Conservation (phyloP, 1,140 invertebrate genomes). For the Hycleus cichorii region DNA sequence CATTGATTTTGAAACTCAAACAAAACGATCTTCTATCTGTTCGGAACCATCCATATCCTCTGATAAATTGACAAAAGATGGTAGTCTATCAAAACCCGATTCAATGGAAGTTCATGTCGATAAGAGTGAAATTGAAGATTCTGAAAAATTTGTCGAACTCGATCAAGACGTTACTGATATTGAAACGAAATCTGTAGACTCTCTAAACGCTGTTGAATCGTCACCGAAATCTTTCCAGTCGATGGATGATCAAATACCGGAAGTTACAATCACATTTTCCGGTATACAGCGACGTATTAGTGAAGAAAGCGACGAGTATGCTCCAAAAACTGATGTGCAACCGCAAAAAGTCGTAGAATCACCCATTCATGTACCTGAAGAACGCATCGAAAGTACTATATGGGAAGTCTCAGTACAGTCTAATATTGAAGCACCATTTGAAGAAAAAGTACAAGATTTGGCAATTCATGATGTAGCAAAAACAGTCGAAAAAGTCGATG, state of each 20-base stretch:
- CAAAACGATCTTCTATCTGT: slow-evolving; percentile 21
- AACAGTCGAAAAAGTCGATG: slow-evolving; percentile 24
- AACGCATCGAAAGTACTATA: slow-evolving; percentile 52
- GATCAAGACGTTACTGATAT: slow-evolving; percentile 37
- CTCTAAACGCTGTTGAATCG: slow-evolving; percentile 22
- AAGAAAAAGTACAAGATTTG: slow-evolving; percentile 31
- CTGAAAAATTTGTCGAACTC: slow-evolving; percentile 42
- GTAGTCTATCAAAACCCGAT: slow-evolving; percentile 40
- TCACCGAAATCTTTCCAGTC: slow-evolving; percentile 19
- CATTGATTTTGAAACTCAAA: slow-evolving; percentile 18
- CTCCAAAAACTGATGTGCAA: slow-evolving; percentile 19
- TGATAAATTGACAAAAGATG: slow-evolving; percentile 24
- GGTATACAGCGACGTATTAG: slow-evolving; percentile 38
- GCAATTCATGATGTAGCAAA: slow-evolving; percentile 2
- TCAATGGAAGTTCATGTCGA: slow-evolving; percentile 46
- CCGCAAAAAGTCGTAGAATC: slow-evolving; percentile 31
- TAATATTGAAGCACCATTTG: slow-evolving; percentile 30
- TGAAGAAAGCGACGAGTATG: slow-evolving; percentile 37
- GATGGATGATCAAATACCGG: slow-evolving; percentile 33
- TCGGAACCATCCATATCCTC: slow-evolving; percentile 29
- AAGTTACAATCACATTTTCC: slow-evolving; percentile 37
- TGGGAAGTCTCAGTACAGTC: slow-evolving; percentile 58
- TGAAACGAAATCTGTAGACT: slow-evolving; percentile 31
- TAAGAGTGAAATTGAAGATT: slow-evolving; percentile 46
- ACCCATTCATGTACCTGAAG: slow-evolving; percentile 48